Conservation (phyloP, 2,113 vertebrate species). For the Connochaetes taurinus region DNA sequence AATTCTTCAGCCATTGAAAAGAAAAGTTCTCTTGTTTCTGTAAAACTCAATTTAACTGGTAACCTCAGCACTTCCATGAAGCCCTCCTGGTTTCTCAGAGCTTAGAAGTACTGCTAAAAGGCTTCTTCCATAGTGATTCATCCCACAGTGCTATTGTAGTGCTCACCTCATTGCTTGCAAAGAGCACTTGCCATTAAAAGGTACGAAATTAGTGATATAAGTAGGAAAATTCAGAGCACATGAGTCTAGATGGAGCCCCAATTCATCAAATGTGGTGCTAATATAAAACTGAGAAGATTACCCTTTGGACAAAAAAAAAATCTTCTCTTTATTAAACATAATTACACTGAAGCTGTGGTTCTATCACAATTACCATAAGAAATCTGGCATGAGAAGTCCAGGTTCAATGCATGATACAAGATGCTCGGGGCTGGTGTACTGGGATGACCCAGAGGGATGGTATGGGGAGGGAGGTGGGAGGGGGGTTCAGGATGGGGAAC, state of each 20-base stretch:
- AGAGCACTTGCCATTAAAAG: neutral
- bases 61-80: neutral
- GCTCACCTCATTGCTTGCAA: neutral
- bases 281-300: slow-evolving; percentile 46
- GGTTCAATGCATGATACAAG: too few species aligned
- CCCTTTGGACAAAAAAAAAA: neutral
- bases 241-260: neutral
- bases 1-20: neutral
- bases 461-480: too few species aligned
- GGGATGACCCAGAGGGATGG: too few species aligned
- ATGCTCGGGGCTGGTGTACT: too few species aligned
- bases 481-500: too few species aligned
- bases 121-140: neutral
- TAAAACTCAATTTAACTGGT: neutral
- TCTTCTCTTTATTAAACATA: slow-evolving; percentile 27
- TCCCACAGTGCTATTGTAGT: neutral
- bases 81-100: neutral
- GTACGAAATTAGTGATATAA: neutral
- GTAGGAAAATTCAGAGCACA: neutral
- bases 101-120: neutral
- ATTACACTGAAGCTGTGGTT: slow-evolving; percentile 6
- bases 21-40: slow-evolving; percentile 15
- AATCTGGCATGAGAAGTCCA: neutral
- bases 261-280: neutral
- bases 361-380: neutral